These are phyloP conservation scores for Sciaenops ocellatus DNA, from an alignment of 2,797 vertebrate genomes.

Conservation along the genomic window DNA sequence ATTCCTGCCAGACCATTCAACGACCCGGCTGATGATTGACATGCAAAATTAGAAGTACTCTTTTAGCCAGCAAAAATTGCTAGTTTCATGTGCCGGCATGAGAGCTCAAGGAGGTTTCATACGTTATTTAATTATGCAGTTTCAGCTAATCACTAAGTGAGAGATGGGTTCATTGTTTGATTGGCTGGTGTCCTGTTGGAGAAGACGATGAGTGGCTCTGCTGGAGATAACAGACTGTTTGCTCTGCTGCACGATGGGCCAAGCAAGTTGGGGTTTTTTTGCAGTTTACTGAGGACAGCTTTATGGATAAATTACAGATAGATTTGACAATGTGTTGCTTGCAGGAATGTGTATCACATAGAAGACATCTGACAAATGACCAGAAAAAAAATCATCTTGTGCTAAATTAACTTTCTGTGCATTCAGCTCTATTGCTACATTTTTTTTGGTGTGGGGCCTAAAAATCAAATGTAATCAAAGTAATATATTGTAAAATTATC, in stretches of 20 bases:
- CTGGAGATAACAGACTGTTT: slow-evolving; percentile 40
- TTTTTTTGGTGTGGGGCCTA: neutral
- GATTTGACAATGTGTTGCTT: slow-evolving; percentile 24
- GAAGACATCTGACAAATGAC: slow-evolving; percentile 7
- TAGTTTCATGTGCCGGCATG: slow-evolving; percentile 45
- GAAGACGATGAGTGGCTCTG: slow-evolving; percentile 31
- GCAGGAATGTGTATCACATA: slow-evolving; percentile 18
- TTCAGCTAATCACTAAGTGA: slow-evolving; percentile 42
- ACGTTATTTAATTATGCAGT: slow-evolving; percentile 37
- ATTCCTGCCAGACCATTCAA: slow-evolving; percentile 58
- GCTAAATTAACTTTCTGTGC: neutral
- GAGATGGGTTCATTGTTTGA: slow-evolving; percentile 36
- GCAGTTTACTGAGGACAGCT: slow-evolving; percentile 27
- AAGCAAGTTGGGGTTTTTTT: slow-evolving; percentile 31
- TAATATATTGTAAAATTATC: slow-evolving; percentile 17
- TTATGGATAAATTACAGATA: slow-evolving; percentile 23
- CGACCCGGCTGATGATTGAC: slow-evolving; percentile 60
- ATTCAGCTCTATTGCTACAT: neutral
- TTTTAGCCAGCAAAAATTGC: slow-evolving; percentile 43
- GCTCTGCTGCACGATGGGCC: slow-evolving; percentile 19
- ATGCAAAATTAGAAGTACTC: slow-evolving; percentile 46
- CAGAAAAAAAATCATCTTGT: neutral
- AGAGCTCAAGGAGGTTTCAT: slow-evolving; percentile 41
- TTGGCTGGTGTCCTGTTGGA: slow-evolving; percentile 33
- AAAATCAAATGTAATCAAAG: slow-evolving; percentile 25